Conservation (phyloP, 2,113 vertebrate species). For the Indicator indicator region DNA sequence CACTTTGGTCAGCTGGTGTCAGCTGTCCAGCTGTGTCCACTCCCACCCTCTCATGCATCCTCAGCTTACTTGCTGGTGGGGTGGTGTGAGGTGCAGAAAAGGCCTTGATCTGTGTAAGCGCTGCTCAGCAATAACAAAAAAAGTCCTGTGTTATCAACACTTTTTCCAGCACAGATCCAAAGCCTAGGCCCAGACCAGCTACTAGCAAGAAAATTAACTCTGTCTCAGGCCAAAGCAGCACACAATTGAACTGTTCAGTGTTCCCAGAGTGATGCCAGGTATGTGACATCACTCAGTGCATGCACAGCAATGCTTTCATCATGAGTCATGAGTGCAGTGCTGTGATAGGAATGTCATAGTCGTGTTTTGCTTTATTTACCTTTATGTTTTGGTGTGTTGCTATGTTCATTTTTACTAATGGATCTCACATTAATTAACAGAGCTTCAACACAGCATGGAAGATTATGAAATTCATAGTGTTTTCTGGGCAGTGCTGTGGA, state of each 20-base stretch:
- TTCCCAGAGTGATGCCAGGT: fast-evolving
- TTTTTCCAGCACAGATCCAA: neutral
- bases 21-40: neutral
- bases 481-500: neutral
- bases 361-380: neutral
- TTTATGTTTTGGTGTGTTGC: neutral
- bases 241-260: fast-evolving
- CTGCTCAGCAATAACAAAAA: neutral
- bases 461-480: neutral
- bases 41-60: neutral
- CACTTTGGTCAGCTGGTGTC: neutral
- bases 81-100: neutral
- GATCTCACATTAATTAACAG: neutral
- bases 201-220: neutral
- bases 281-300: fast-evolving
- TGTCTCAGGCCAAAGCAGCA: neutral
- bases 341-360: neutral
- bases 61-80: neutral
- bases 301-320: fast-evolving
- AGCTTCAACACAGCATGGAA: neutral
- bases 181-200: neutral
- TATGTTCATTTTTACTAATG: neutral
- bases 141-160: neutral
- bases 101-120: neutral
- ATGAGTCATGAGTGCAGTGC: neutral